Base-by-base conservation (phyloP, 2,113 vertebrate genomes). In the Seriola dumerili region DNA sequence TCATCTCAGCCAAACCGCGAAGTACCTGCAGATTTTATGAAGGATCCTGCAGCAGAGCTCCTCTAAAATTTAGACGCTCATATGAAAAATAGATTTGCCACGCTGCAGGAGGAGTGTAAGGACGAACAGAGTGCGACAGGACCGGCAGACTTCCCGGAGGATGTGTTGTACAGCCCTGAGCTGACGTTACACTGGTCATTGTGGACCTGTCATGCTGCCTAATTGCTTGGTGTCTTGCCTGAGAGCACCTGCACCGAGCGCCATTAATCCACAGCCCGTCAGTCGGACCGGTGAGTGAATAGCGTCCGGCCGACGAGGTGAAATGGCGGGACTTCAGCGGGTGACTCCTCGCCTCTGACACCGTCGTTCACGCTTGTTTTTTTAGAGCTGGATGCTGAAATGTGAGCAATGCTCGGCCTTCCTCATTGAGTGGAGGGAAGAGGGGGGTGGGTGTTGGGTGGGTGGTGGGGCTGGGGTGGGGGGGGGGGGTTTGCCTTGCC, bases 331-430 rank as follows among this genome's bases (percentile, higher is more conserved):
- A 50, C 75, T 61, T 23, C 52, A 83, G 86, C 63, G 70, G 57
- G 80, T 67, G 84, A 88, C 84, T 87, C 76, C 80, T 79, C 64
- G 68, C 23, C 86, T 89, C 78, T 66, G 85, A 78, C 23, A 48
- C 70, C 79, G 75, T 90, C 85, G 72, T 83, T 92, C 86, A 85
- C 78, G 36, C 63, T 86, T 58, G 74, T 90, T 90, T 83, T 90
- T 83, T 83, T 67, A 59, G 89, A 74, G 63, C 71, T 78, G 58
- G 65, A 81, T 72, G 81, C 85, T 68, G 76, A 86, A 92, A 91
- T 64, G 75, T 91, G 89, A 92, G 88, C 83, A 69, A 5, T 55
- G 67, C 58, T 78, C 55, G 21, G 85, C 83, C 84, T 90, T n/a
- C n/a, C n/a, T n/a, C n/a, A n/a, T n/a, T n/a, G n/a, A n/a, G 59